These are phyloP conservation scores for Melanotus villosus DNA, from an alignment of 2,888 invertebrate genomes.

Conservation along the genomic window DNA sequence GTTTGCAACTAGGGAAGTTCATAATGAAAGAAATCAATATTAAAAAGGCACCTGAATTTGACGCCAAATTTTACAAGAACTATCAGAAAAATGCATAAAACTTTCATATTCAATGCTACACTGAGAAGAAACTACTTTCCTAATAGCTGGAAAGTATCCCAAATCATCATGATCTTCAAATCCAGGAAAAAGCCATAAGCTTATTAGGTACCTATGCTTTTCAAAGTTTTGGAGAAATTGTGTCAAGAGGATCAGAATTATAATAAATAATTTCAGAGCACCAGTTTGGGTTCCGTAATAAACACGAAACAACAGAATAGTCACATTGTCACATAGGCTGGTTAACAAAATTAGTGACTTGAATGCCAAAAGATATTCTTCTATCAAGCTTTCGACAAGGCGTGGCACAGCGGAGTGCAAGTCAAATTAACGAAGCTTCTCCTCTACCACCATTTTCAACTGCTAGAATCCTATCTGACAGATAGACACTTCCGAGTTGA, in stretches of 20 bases:
- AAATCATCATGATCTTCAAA: too few relatives aligned
- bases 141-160: too few relatives aligned
- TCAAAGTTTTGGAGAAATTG: not conserved
- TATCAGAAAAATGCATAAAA: too few relatives aligned
- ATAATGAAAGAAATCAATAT: too few relatives aligned
- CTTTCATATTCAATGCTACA: too few relatives aligned
- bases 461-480: constrained; percentile 5
- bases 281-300: not conserved
- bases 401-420: not conserved
- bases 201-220: too few relatives aligned
- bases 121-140: too few relatives aligned
- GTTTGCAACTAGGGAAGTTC: too few relatives aligned
- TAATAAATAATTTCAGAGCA: not conserved
- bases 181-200: too few relatives aligned
- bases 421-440: constrained; percentile 9
- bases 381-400: not conserved
- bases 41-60: too few relatives aligned
- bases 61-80: too few relatives aligned
- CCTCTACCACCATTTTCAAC: not conserved
- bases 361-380: not conserved
- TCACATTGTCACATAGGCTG: not conserved
- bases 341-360: not conserved
- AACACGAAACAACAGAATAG: not conserved
- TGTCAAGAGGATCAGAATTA: not conserved
- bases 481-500: constrained; percentile 1